Base-by-base conservation (phyloP, 23 tunicate species). In the Phallusia fumigata region DNA sequence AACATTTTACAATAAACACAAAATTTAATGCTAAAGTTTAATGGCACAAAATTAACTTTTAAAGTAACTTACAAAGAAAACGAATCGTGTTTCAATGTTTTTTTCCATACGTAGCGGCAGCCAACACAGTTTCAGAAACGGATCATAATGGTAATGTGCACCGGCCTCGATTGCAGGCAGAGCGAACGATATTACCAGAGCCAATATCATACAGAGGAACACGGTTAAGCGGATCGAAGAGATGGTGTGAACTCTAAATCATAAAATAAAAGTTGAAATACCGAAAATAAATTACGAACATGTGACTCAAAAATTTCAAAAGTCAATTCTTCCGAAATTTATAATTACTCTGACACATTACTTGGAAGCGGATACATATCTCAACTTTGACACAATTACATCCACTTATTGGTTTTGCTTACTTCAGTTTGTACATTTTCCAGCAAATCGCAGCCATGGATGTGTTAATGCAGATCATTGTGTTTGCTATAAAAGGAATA, bases 51-150 rank as follows among this genome's bases (percentile, higher is more conserved):
- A n/a, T n/a, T n/a, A n/a, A n/a, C n/a, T n/a, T n/a, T 40, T 40
- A 40, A 40, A 58, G 69, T 58, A 30, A 65, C 86, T 74, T 74
- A 83, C 86, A 47, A 83, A 83, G 31, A 65, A 83, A 22, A 76
- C 69, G 47, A 85, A 85, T 19, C 65, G 78, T 30, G 53, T 51
- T 21, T 77, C 81, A n/a, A 51, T 72, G 73, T 31, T 52, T 22
- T 34, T 49, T 64, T 85, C 65, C 49, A 78, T 19, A 28, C 28
- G 28, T 22, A 45, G n/a, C 18, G 88, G 79, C 19, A 85, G 8
- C 88, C 88, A 85, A 33, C 88, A 85, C 26, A 85, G 64, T 45
- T 85, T 85, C 13, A 78, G 65, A 69, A 85, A 78, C 47, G 40
- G 32, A 32, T 79, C 22, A 75, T 78, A 85, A 72, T 52, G 76